These are phyloP conservation scores for Cryptus armator DNA, from an alignment of 2,888 invertebrate genomes.

Conservation along the genomic window DNA sequence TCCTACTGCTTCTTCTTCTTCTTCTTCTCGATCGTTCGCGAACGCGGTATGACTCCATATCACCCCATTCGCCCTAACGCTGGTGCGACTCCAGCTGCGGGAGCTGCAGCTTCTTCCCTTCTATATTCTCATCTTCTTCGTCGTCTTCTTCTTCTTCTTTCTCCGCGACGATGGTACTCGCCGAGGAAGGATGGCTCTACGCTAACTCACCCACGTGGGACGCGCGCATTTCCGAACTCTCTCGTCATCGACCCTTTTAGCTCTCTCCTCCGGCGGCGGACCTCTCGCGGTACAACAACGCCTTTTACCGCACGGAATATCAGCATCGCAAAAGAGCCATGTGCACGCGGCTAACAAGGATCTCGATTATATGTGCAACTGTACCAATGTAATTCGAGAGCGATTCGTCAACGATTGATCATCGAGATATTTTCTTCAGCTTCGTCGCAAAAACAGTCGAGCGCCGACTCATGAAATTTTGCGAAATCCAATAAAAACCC, in stretches of 20 bases:
- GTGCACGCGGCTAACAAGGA: constrained; percentile 53
- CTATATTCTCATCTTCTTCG: constrained; percentile 50
- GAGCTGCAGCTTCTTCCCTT: constrained; percentile 50
- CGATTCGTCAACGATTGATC: not conserved
- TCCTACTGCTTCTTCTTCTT: constrained; percentile 65
- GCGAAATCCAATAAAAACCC: too few relatives aligned
- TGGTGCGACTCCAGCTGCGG: constrained; percentile 22
- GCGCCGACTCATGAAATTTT: not conserved
- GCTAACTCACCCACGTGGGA: constrained; percentile 81
- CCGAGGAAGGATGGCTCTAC: constrained; percentile 78
- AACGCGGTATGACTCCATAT: constrained; percentile 3
- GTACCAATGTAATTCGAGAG: not conserved
- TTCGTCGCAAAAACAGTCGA: not conserved
- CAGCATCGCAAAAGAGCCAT: constrained; percentile 23
- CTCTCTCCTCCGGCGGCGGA: constrained; percentile 71
- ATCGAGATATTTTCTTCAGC: not conserved
- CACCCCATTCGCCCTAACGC: constrained; percentile 26
- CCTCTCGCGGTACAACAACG: constrained; percentile 34
- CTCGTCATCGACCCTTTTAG: constrained; percentile 84
- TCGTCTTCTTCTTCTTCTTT: constrained; percentile 46
- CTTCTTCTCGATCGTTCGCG: not conserved
- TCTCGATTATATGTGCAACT: constrained; percentile 19
- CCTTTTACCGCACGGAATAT: constrained; percentile 49
- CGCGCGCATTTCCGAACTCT: constrained; percentile 82
- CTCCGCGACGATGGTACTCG: constrained; percentile 61